Base-by-base conservation (phyloP, 30 jellyfish, hydroid and myxozoan genomes). In the Catostylus mosaicus region DNA sequence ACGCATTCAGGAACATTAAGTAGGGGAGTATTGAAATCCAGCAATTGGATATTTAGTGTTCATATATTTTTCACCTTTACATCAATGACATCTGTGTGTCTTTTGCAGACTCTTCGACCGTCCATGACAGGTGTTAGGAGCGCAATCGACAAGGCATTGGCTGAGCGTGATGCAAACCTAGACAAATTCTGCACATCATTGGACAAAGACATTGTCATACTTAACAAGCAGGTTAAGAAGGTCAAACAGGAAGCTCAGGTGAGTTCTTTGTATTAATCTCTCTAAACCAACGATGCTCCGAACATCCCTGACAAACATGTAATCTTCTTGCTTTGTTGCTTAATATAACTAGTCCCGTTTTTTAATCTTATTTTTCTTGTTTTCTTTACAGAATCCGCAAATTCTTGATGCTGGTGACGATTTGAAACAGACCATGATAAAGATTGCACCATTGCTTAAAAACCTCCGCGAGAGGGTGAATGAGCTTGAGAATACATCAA, bases 201-300 rank as follows among this genome's bases (percentile, higher is more conserved):
- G 59, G 97, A 95, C 45, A 89, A 89, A 74, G 99, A 95, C 66
- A 95, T 95, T 63, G 89, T 88, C 4, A 34, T 66, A 31, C 89
- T 95, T 65, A 88, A 83, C 45, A 95, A 95, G 68, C 95, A 95
- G 30, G 97, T 95, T 36, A 88, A 88, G 50, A 75, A 36, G 51
- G 78, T 95, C 61, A 95, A 95, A 76, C 99, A 87, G 69, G 97
- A 89, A 56, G 97, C 97, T 1, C 99, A 95, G 96, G 99, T 95
- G 61, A 24, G 69, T 10, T 33, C 0, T 19, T n/a, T n/a, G n/a
- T n/a, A n/a, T n/a, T 40, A 40, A 7, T 14, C 7, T 40, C 14
- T 40, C 7, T 40, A 40, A 5, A 14, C 54, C 11, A 40, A 40
- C 7, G 54, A 5, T 40, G 7, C 14, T 14, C 54, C 14, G 11